These are phyloP conservation scores for Tholera decimalis DNA, from an alignment of 2,888 invertebrate species.

Conservation along the genomic window DNA sequence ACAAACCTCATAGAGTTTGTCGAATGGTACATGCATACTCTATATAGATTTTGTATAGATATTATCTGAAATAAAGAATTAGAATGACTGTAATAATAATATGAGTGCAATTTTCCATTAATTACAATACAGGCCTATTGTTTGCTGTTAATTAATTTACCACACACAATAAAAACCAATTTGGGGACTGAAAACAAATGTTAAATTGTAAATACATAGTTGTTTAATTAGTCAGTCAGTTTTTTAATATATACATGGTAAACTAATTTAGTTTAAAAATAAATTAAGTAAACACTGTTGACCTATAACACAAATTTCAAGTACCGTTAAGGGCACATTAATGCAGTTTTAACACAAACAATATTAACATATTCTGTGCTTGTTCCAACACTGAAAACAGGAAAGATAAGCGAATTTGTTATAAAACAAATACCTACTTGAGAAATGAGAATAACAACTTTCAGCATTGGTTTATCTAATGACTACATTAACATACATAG, in stretches of 20 bases:
- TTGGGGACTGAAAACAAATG: neutral
- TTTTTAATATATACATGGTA: slow-evolving; percentile 7
- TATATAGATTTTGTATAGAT: too few species aligned
- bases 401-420: neutral
- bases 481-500: slow-evolving; percentile 12
- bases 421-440: neutral
- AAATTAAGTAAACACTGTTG: slow-evolving; percentile 30
- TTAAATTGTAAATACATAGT: slow-evolving; percentile 1
- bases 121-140: neutral
- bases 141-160: neutral
- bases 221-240: too few species aligned
- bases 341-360: neutral
- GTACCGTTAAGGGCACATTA: neutral
- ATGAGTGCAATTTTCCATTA: neutral
- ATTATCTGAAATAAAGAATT: too few species aligned
- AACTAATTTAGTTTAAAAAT: slow-evolving; percentile 22
- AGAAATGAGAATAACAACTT: neutral
- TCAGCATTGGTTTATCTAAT: slow-evolving; percentile 6
- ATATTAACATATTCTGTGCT: neutral
- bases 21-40: neutral
- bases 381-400: neutral
- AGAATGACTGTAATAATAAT: slow-evolving; percentile 1
- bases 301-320: slow-evolving; percentile 1
- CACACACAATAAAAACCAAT: neutral
- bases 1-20: neutral